Conservation (phyloP, 2,113 vertebrate species). For the Eulemur rufifrons region DNA sequence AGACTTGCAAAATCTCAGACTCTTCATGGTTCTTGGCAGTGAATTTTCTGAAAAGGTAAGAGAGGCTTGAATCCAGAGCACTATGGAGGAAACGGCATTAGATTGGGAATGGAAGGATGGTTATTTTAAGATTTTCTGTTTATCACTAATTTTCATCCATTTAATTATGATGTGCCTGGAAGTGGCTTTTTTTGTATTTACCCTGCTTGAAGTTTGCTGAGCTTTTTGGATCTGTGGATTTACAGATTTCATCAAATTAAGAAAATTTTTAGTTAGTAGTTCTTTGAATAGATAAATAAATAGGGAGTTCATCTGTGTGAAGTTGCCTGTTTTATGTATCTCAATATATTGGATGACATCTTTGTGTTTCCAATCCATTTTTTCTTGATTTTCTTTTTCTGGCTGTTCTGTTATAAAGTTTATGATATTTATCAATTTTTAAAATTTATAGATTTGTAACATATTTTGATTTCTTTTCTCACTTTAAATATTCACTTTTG, state of each 20-base stretch:
- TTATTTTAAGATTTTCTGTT: neutral
- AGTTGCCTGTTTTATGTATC: neutral
- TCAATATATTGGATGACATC: neutral
- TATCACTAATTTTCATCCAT: neutral
- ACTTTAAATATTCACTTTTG: neutral
- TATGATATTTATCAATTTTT: neutral
- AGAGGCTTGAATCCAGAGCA: neutral
- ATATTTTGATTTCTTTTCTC: neutral
- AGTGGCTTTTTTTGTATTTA: neutral
- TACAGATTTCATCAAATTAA: neutral
- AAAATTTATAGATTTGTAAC: neutral
- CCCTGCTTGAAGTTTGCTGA: neutral
- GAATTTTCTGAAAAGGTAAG: neutral
- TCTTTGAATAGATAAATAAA: neutral
- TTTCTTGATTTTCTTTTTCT: neutral
- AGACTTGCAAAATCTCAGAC: neutral
- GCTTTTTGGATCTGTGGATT: neutral
- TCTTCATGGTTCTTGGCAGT: neutral
- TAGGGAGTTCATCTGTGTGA: neutral
- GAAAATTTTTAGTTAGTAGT: neutral
- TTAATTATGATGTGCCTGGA: neutral
- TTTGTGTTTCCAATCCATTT: neutral
- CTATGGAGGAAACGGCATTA: neutral
- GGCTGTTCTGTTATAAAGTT: neutral
- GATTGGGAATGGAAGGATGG: neutral